Evolutionary conservation across 2,888 invertebrate genomes (phyloP), one percentile per base, ranked within the genome.

Genomic region (Melanostoma mellinum): DNA sequence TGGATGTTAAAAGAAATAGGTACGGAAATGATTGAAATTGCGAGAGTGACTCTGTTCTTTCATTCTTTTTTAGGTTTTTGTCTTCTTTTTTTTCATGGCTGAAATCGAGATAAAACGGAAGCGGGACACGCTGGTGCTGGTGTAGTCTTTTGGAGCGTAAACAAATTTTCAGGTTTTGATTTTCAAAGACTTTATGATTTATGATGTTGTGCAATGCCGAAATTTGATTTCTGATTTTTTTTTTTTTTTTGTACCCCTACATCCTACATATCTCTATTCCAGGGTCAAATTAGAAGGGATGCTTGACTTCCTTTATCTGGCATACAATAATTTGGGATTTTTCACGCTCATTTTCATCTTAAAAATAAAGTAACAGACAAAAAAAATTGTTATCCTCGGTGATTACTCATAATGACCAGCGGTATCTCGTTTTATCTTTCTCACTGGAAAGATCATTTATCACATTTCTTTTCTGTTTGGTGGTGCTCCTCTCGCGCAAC

Each of bases 101-200:
- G 40, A 58, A 6, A 53, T n/a, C n/a, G 38, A n/a, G 35, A 40
- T 6, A 50, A 42, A 48, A 36, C 36, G 36, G 48, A 61, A 63
- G 30, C n/a, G 32, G 61, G 30, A 35, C 8, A 3, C 32, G 35
- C 35, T 35, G 38, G 38, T 20, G 53, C 30, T 3, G 50, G 74
- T 6, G 40, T 46, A 53, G 20, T 42, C 68, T 40, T 52, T 71
- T 65, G 20, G 40, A 74, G 65, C 58, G 63, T 78, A 69, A 78
- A 63, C 82, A 78, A 82, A 78, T 65, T 72, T 52, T 33, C 56
- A 60, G 63, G 60, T 74, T 74, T 74, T 63, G 53, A 58, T 68
- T 74, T 82, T 63, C 48, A 82, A 73, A 58, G 68, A 42, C 60
- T 77, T 69, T 50, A 67, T 79, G 74, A 84, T 84, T 84, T 79